phyloP scores from a whole-genome alignment of 2,797 vertebrate genomes.

The Sebastes trivittatus region DNA sequence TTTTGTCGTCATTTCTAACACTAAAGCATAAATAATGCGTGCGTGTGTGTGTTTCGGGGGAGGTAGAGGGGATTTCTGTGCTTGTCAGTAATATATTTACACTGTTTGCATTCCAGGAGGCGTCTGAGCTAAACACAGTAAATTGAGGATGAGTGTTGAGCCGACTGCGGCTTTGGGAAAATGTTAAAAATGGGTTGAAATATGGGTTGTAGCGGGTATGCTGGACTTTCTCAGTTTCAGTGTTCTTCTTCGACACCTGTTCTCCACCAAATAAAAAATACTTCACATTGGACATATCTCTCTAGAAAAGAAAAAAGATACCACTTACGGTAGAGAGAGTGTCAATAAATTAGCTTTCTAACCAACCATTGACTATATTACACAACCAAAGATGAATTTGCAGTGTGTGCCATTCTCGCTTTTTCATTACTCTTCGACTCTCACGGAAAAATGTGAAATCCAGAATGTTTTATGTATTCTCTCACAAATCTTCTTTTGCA shows the following conservation, averaged over 20 bases:
- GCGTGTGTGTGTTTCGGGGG: slow-evolving; percentile 48
- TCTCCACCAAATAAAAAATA: slow-evolving; percentile 42
- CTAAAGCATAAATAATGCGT: slow-evolving; percentile 18
- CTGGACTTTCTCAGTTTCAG: slow-evolving; percentile 64
- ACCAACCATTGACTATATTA: slow-evolving; percentile 14
- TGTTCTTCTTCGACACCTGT: slow-evolving; percentile 54
- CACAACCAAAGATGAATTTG: slow-evolving; percentile 44
- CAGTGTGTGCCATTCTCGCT: slow-evolving; percentile 1
- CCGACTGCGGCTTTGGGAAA: slow-evolving; percentile 55
- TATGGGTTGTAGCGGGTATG: slow-evolving; percentile 45
- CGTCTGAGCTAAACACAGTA: slow-evolving; percentile 80
- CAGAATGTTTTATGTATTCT: slow-evolving; percentile 62
- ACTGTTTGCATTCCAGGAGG: slow-evolving; percentile 78
- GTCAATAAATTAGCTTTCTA: slow-evolving; percentile 47
- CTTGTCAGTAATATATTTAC: slow-evolving; percentile 79
- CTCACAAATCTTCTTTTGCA: slow-evolving; percentile 58
- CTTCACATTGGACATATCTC: slow-evolving; percentile 27
- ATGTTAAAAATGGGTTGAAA: slow-evolving; percentile 72
- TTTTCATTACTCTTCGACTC: slow-evolving; percentile 43
- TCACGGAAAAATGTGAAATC: slow-evolving; percentile 59
- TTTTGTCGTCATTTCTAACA: slow-evolving; percentile 12
- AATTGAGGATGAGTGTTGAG: slow-evolving; percentile 73
- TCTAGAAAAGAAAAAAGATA: slow-evolving; percentile 27
- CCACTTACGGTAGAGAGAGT: slow-evolving; percentile 32
- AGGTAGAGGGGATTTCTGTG: slow-evolving; percentile 44